Conservation (phyloP, 2,888 invertebrate species). For the Empis stercorea region DNA sequence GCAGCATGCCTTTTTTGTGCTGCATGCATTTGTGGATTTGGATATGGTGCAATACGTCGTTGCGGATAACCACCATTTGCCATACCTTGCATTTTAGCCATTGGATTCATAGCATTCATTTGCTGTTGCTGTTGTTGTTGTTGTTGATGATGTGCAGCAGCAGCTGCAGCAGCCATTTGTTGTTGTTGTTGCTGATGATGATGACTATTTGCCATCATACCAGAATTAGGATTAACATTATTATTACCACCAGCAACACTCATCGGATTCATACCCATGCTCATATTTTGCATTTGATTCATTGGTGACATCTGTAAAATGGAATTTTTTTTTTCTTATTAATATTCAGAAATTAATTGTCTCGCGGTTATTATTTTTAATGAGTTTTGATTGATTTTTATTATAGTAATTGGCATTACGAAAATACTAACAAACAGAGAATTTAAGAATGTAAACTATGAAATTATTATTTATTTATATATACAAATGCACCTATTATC, state of each 20-base stretch:
- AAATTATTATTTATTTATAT: too few species aligned
- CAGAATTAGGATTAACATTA: conserved; percentile 36
- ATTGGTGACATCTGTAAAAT: conserved; percentile 51
- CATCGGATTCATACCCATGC: conserved; percentile 42
- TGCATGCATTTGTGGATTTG: conserved; percentile 75
- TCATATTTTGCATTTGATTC: conserved; percentile 63
- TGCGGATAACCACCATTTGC: conserved; percentile 42
- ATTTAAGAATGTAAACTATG: too few species aligned
- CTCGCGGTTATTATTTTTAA: not conserved
- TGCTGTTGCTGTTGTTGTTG: conserved; percentile 32
- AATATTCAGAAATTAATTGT: too few species aligned
- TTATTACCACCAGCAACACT: conserved; percentile 13
- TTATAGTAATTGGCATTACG: too few species aligned
- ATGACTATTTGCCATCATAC: conserved; percentile 27
- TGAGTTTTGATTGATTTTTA: not conserved
- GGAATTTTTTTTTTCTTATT: not conserved
- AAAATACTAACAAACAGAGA: too few species aligned
- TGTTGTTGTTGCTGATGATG: not conserved
- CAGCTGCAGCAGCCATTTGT: conserved; percentile 35
- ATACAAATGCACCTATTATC: too few species aligned
- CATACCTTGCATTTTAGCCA: conserved; percentile 45
- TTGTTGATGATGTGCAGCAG: conserved; percentile 38
- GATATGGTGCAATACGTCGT: conserved; percentile 73
- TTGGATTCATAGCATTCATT: conserved; percentile 53
- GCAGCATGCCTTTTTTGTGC: conserved; percentile 46